phyloP scores from a whole-genome alignment of 2,113 vertebrate species.

The Ptilonorhynchus violaceus region DNA sequence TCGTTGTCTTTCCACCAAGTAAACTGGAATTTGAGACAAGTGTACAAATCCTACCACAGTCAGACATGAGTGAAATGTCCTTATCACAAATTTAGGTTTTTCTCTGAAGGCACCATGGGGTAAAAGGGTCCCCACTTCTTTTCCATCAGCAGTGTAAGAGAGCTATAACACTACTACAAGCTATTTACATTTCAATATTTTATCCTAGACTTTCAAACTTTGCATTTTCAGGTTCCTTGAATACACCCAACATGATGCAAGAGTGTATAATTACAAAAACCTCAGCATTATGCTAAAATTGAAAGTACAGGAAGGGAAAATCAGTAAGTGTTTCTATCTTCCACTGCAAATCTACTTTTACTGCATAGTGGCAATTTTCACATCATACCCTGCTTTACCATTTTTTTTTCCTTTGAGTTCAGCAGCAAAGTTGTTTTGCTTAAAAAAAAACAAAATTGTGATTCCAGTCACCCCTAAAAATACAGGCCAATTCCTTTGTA shows the following conservation, averaged over 20 bases:
- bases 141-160: background rate
- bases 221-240: background rate
- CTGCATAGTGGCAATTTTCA: background rate
- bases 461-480: background rate
- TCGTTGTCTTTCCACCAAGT: rapidly evolving
- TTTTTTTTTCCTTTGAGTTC: background rate
- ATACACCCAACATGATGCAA: background rate
- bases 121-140: rapidly evolving
- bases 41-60: background rate
- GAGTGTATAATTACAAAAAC: background rate
- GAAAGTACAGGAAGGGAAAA: background rate
- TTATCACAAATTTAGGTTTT: background rate
- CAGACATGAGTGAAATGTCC: background rate
- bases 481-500: background rate
- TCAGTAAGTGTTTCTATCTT: background rate
- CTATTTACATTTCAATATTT: background rate
- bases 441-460: background rate
- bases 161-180: background rate
- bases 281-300: background rate
- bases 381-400: background rate
- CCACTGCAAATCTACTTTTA: background rate
- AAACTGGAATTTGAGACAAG: background rate
- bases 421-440: background rate
- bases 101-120: background rate
- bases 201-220: background rate